These are phyloP conservation scores for Drosophila percnosoma DNA, from an alignment of 2,888 invertebrate species.

Conservation along the genomic window DNA sequence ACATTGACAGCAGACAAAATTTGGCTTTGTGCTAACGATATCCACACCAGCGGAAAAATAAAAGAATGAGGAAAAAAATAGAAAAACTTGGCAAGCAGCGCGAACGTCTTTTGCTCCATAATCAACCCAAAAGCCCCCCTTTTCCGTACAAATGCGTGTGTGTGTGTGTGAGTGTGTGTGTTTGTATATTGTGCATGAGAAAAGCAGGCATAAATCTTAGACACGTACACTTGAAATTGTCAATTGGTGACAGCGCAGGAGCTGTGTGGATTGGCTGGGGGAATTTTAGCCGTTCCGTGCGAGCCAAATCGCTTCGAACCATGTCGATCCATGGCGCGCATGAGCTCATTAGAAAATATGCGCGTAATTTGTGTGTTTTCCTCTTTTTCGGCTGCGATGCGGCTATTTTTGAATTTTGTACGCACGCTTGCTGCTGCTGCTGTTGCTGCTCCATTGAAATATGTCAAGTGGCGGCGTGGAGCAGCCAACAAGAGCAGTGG, in stretches of 20 bases:
- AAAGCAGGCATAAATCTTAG: slow-evolving; percentile 71
- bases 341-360: slow-evolving; percentile 80
- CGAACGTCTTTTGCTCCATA: slow-evolving; percentile 37
- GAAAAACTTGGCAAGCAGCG: slow-evolving; percentile 51
- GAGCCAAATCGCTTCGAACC: slow-evolving; percentile 64
- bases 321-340: slow-evolving; percentile 67
- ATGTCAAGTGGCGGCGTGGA: slow-evolving; percentile 71
- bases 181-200: slow-evolving; percentile 5
- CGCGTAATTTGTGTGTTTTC: slow-evolving; percentile 75
- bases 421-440: slow-evolving; percentile 23
- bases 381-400: slow-evolving; percentile 4
- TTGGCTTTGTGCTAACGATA: slow-evolving; percentile 75
- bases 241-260: slow-evolving; percentile 32
- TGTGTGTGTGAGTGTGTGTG: neutral
- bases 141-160: neutral
- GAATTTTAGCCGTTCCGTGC: slow-evolving; percentile 35
- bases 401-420: slow-evolving; percentile 70
- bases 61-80: slow-evolving; percentile 12
- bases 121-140: slow-evolving; percentile 14
- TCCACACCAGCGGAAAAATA: slow-evolving; percentile 16
- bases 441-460: slow-evolving; percentile 60
- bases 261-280: slow-evolving; percentile 3
- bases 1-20: slow-evolving; percentile 68
- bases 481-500: slow-evolving; percentile 34
- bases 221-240: slow-evolving; percentile 45